Conservation (phyloP, 2,797 vertebrate species). For the Gymnoscopelus braueri region DNA sequence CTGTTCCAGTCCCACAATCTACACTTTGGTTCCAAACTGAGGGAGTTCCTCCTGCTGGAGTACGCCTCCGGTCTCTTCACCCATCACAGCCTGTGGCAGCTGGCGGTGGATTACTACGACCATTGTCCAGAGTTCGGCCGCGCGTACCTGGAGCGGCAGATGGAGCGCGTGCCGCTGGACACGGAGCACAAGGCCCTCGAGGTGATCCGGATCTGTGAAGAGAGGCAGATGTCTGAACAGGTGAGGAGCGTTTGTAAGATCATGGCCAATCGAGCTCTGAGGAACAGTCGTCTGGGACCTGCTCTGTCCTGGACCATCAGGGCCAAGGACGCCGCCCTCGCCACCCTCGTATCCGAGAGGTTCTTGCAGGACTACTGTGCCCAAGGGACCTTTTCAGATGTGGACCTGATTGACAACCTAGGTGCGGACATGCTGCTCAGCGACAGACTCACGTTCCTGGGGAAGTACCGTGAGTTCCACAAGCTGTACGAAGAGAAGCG, state of each 20-base stretch:
- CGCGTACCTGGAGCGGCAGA: conserved; percentile 92
- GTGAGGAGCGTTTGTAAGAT: conserved; percentile 97
- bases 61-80: conserved; percentile 95
- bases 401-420: conserved; percentile 96
- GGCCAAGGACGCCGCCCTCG: conserved; percentile 95
- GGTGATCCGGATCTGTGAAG: conserved; percentile 93
- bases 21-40: conserved; percentile 95
- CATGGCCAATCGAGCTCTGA: conserved; percentile 94
- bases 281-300: conserved; percentile 93
- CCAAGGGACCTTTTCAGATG: conserved; percentile 91
- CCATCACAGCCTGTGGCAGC: conserved; percentile 96
- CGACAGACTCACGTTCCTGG: conserved; percentile 94
- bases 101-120: conserved; percentile 96
- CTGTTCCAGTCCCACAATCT: conserved; percentile 96
- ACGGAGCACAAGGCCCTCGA: conserved; percentile 95
- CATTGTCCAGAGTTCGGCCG: conserved; percentile 91
- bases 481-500: conserved; percentile 89
- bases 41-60: conserved; percentile 95
- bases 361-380: conserved; percentile 94
- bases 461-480: conserved; percentile 98
- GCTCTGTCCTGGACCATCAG: conserved; percentile 98
- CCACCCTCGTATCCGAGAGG: conserved; percentile 94
- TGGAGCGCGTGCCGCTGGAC: conserved; percentile 91
- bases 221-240: conserved; percentile 95
- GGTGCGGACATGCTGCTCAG: conserved; percentile 98